phyloP scores from a whole-genome alignment of 2,888 invertebrate species.

The Acrobasis suavella region DNA sequence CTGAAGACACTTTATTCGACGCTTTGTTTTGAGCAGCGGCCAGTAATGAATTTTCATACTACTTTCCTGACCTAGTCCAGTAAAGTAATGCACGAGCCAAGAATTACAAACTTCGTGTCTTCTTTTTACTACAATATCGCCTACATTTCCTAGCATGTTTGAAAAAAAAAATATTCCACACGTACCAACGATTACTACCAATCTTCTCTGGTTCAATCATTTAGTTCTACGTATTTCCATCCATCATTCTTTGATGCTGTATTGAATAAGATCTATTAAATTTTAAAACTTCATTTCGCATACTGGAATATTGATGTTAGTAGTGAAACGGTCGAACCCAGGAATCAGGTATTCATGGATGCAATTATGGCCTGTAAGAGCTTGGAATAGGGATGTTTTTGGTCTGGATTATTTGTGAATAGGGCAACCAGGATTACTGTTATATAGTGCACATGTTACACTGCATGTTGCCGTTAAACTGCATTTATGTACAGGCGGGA shows the following conservation, averaged over 20 bases:
- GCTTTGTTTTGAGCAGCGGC: no score
- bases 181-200: no score
- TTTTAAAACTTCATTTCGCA: constrained; percentile 13
- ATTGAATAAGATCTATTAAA: constrained; percentile 20
- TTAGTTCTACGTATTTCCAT: not conserved
- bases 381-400: constrained; percentile 18
- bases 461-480: constrained; percentile 6
- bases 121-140: no score
- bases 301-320: constrained; percentile 20
- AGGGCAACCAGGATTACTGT: constrained; percentile 17
- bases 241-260: not conserved
- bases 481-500: not conserved
- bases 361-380: constrained; percentile 14
- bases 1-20: no score
- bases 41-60: no score
- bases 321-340: constrained; percentile 15
- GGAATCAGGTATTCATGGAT: constrained; percentile 16
- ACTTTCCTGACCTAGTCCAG: no score
- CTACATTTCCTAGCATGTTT: no score
- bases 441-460: constrained; percentile 10
- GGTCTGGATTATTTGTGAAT: constrained; percentile 15
- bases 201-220: not conserved
- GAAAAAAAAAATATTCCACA: no score
- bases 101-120: no score
- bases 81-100: no score